Base-by-base conservation (phyloP, 2,888 invertebrate genomes). In the Nomada fucata region DNA sequence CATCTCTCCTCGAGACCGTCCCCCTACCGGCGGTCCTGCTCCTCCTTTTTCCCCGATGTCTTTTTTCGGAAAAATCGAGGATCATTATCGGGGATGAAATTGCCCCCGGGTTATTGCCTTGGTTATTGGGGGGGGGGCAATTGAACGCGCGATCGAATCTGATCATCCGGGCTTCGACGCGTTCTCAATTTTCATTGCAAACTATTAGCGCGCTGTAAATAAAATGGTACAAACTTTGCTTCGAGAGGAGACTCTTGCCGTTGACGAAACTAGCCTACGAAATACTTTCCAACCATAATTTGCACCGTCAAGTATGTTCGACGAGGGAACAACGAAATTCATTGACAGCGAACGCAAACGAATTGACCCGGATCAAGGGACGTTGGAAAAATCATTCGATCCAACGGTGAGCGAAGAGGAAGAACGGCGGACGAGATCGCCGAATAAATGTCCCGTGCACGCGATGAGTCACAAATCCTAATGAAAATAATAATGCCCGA, bases 391-490 rank as follows among this genome's bases (percentile, higher is more conserved):
- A 13, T 47, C 3, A 13, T 4, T 23, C 36, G 13, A 13, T 26
- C 23, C 13, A 57, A 10, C 11, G 44, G 15, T 11, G 36, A 15
- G 7, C 57, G 82, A 79, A 70, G 29, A 57, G 18, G 13, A 61
- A n/a, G 59, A 42, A 18, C 26, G 50, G 71, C 42, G 79, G 80
- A 70, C 70, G 74, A 29, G 70, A 75, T 73, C 82, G 73, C 52
- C 79, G 79, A 88, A 88, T 87, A 88, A 88, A 87, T 82, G 88
- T 84, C 89, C 73, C 61, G 67, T 72, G 68, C 86, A 50, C 78
- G 86, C 88, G 87, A 91, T 91, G 91, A 91, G 91, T 92, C 92
- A 91, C 91, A 91, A 92, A 92, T 92, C 88, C 91, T 92, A 93
- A 92, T 93, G 91, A 92, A 92, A 91, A 90, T 91, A 91, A 91